These are phyloP conservation scores for Cactoblastis cactorum DNA, from an alignment of 2,888 invertebrate species.

Conservation along the genomic window DNA sequence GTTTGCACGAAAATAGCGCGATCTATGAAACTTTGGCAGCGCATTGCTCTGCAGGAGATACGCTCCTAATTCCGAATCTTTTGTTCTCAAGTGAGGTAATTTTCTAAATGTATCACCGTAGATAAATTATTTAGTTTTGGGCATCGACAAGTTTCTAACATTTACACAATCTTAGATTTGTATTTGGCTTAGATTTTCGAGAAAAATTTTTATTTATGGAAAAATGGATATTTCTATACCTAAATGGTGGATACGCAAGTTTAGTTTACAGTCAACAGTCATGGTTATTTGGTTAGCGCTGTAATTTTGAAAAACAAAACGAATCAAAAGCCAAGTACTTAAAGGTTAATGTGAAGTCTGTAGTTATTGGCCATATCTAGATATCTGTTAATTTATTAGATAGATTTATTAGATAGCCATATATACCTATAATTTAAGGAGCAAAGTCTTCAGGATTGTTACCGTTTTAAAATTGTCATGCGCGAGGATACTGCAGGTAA, in stretches of 20 bases:
- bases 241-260: too few species aligned
- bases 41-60: conserved; percentile 59
- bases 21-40: conserved; percentile 60
- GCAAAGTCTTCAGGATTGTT: conserved; percentile 14
- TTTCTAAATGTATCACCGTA: conserved; percentile 14
- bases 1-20: conserved; percentile 53
- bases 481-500: neutral
- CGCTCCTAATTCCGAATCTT: conserved; percentile 36
- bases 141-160: neutral
- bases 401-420: neutral
- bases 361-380: too few species aligned
- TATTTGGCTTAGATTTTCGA: too few species aligned
- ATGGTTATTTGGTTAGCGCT: too few species aligned
- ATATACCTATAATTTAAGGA: conserved; percentile 18
- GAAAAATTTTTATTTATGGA: too few species aligned
- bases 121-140: neutral
- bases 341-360: too few species aligned
- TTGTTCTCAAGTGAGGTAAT: conserved; percentile 32
- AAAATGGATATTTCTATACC: too few species aligned
- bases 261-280: too few species aligned
- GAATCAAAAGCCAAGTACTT: too few species aligned
- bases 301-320: too few species aligned
- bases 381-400: too few species aligned
- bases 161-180: too few species aligned
- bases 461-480: conserved; percentile 12